Evolutionary conservation across 2,888 invertebrate genomes (phyloP), one percentile per base, ranked within the genome.

Genomic region (Cosmia pyralina): DNA sequence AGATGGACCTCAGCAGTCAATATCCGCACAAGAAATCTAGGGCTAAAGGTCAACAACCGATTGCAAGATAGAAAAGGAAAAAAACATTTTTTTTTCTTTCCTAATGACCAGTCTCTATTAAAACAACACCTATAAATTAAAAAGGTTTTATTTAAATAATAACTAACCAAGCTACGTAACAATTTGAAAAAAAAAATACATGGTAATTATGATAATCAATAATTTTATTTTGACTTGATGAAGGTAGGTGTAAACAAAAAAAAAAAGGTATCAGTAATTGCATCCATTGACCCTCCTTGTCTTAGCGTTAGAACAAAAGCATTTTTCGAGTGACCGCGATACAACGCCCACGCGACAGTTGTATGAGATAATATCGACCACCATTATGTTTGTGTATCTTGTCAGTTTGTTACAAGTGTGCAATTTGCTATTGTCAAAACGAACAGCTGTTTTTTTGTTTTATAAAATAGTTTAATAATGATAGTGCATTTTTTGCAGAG

Each of bases 351-450:
- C 81, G 58, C 75, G 75, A 66, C 60, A 67, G 19, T 19, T 28
- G 69, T 71, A 60, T 67, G 75, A 72, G 71, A 79, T 81, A 82
- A 74, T 68, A 82, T 57, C 77, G 22, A 64, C 17, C 66, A 22
- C 77, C 64, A 72, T 34, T 48, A 48, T 3, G 65, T 65, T 70
- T 59, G 77, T 79, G 38, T 72, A 82, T 68, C 67, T n/a, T 80
- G 79, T 82, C 79, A 80, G 57, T 57, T 58, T 17, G 52, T 44
- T 62, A 72, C 79, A 77, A 77, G 55, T 62, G 57, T 72, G 72
- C 72, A 72, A 79, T 79, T 77, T 77, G 72, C 79, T 64, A 64
- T 59, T 81, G 79, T 82, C 79, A 72, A 63, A 79, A 76, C 11
- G 55, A 52, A 76, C 75, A 69, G 64, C 55, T 65, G 76, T 65